phyloP scores from a whole-genome alignment of 1,140 invertebrate genomes.

The Tetraneura akinire region DNA sequence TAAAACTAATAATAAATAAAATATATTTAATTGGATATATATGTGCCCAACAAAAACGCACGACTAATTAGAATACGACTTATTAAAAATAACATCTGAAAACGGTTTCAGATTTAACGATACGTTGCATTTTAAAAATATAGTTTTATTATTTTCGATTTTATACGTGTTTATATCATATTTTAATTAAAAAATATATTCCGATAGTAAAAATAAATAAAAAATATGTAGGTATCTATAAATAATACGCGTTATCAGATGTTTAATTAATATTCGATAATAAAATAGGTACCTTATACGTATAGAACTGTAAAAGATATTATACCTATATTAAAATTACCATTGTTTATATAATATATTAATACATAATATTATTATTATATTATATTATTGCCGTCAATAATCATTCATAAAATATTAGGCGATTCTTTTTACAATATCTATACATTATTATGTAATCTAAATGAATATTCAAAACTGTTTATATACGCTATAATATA shows the following conservation, averaged over 20 bases:
- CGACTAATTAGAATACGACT: background rate
- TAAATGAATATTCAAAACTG: too few species aligned
- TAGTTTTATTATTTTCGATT: background rate
- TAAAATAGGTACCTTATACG: background rate
- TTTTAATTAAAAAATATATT: constrained; percentile 12
- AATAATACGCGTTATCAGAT: background rate
- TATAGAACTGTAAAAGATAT: background rate
- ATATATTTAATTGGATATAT: constrained; percentile 27
- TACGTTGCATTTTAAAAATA: background rate
- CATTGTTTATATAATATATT: too few species aligned
- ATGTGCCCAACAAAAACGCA: background rate
- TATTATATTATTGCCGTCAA: background rate
- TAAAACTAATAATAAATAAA: too few species aligned
- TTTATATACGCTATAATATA: too few species aligned
- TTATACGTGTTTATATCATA: background rate
- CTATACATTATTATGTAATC: too few species aligned
- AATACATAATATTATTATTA: too few species aligned
- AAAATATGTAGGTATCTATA: background rate
- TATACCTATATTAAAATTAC: too few species aligned
- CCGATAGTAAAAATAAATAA: background rate
- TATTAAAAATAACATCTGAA: background rate
- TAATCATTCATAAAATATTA: background rate
- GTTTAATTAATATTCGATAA: background rate
- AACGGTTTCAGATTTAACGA: background rate
- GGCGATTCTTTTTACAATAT: too few species aligned